Percentiles rank a stretch among this genome's conserved stretches.
These are phyloP conservation scores for Drosophila carrolli DNA, from an alignment of 1,140 invertebrate species.

Conservation along the genomic window DNA sequence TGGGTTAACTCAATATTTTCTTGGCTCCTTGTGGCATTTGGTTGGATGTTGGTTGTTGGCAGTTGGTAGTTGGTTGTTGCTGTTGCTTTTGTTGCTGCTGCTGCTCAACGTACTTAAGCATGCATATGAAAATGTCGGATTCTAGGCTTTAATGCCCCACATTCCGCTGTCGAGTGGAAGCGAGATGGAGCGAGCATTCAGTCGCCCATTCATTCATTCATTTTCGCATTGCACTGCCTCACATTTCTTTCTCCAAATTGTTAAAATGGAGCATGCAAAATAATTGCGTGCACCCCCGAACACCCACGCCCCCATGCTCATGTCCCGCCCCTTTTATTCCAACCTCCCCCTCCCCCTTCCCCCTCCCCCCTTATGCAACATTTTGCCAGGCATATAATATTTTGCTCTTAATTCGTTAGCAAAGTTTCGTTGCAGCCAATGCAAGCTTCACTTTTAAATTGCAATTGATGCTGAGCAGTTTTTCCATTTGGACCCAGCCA, in stretches of 20 bases:
- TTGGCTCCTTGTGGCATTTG: constrained; percentile 47
- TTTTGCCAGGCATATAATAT: constrained; percentile 52
- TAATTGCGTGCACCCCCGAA: constrained; percentile 37
- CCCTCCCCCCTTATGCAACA: constrained; percentile 40
- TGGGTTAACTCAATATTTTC: constrained; percentile 57
- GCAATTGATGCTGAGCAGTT: constrained; percentile 40
- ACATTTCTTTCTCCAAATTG: constrained; percentile 52
- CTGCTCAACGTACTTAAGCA: constrained; percentile 36
- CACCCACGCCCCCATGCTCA: background rate
- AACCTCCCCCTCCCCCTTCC: background rate
- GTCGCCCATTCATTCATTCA: constrained; percentile 51
- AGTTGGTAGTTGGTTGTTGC: background rate
- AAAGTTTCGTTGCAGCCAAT: constrained; percentile 34
- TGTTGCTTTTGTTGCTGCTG: background rate
- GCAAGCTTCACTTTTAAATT: constrained; percentile 33
- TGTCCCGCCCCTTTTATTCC: background rate
- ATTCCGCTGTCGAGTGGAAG: constrained; percentile 6
- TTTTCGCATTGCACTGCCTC: constrained; percentile 48
- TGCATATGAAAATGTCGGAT: constrained; percentile 46
- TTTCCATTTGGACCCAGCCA: constrained; percentile 25
- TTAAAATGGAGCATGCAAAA: constrained; percentile 53
- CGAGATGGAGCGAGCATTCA: constrained; percentile 23
- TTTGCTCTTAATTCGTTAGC: constrained; percentile 53
- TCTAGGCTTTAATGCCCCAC: constrained; percentile 44
- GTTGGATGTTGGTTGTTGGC: constrained; percentile 7